A percentile compares a stretch with the other conserved stretches of the same genome.
Conservation (phyloP, 23 tunicate genomes). For the Trididemnum clinides region DNA sequence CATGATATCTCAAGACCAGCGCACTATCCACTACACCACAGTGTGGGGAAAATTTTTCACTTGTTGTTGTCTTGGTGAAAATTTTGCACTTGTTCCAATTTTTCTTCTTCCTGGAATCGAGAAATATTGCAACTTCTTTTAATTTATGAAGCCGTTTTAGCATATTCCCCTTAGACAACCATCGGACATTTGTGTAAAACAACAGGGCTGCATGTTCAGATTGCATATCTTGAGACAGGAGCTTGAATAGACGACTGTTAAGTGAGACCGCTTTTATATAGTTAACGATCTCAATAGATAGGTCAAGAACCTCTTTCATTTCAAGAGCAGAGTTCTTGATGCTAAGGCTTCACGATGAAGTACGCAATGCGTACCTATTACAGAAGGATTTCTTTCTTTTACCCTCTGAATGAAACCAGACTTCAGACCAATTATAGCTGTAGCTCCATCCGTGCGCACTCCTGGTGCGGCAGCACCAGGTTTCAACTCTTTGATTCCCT, state of each 20-base stretch:
- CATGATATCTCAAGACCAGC: too few relatives aligned
- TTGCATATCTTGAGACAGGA: conserved; percentile 28
- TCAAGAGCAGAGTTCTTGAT: conserved; percentile 36
- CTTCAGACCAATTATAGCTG: conserved; percentile 28
- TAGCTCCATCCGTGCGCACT: conserved; percentile 31
- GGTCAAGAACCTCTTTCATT: conserved; percentile 20
- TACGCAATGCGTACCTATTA: conserved; percentile 29
- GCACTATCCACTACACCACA: too few relatives aligned
- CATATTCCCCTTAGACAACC: conserved; percentile 45
- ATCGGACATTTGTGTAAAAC: conserved; percentile 35
- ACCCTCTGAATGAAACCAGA: conserved; percentile 33
- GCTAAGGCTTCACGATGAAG: conserved; percentile 34
- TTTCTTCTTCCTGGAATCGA: conserved; percentile 25
- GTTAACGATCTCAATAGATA: conserved; percentile 1
- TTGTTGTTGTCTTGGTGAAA: too few relatives aligned
- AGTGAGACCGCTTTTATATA: conserved; percentile 24
- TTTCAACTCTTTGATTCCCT: too few relatives aligned
- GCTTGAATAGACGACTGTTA: conserved; percentile 41
- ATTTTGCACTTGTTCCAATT: too few relatives aligned
- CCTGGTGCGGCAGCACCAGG: too few relatives aligned
- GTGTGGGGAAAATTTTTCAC: too few relatives aligned
- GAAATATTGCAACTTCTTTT: conserved; percentile 44
- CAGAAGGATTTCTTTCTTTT: conserved; percentile 33
- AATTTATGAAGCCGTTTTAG: conserved; percentile 41
- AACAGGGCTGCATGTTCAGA: conserved; percentile 26